Conservation (phyloP, 2,888 invertebrate genomes). For the Chesias legatella region DNA sequence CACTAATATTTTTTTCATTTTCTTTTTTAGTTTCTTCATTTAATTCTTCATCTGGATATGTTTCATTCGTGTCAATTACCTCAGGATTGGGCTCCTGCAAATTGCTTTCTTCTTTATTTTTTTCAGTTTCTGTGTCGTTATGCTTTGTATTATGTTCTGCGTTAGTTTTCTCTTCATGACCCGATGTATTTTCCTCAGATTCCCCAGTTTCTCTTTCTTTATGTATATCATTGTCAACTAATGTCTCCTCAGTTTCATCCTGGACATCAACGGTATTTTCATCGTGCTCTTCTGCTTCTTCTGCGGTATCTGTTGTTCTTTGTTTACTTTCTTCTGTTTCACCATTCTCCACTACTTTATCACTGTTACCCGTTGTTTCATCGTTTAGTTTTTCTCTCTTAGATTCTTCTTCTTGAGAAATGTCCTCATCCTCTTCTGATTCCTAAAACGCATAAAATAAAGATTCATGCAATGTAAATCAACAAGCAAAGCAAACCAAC, state of each 20-base stretch:
- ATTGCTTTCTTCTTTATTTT: conserved; percentile 8
- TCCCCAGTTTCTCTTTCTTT: conserved; percentile 21
- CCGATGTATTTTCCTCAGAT: conserved; percentile 27
- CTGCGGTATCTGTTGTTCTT: too few species aligned
- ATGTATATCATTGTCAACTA: conserved; percentile 8
- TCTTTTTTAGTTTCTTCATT: conserved; percentile 11
- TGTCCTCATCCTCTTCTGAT: conserved; percentile 34
- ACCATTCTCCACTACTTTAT: conserved; percentile 7
- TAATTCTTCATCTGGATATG: conserved; percentile 4
- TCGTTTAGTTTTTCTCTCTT: conserved; percentile 11
- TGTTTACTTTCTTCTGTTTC: conserved; percentile 14
- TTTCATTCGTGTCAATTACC: conserved; percentile 14
- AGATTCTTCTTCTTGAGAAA: conserved; percentile 19
- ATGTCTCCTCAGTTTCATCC: conserved; percentile 27
- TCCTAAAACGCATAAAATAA: conserved; percentile 68
- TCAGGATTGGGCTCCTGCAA: conserved; percentile 10
- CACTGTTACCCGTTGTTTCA: conserved; percentile 9
- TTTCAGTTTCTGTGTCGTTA: conserved; percentile 17
- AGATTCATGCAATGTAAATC: conserved; percentile 67
- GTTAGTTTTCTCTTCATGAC: conserved; percentile 4
- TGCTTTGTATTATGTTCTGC: conserved; percentile 22
- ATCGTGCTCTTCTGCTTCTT: conserved; percentile 22
- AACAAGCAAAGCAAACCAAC: conserved; percentile 71
- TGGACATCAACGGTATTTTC: conserved; percentile 20
- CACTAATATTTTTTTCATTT: conserved; percentile 11